Base-by-base conservation (phyloP, 2,888 invertebrate genomes). In the Liopterus haemorrhoidalis region DNA sequence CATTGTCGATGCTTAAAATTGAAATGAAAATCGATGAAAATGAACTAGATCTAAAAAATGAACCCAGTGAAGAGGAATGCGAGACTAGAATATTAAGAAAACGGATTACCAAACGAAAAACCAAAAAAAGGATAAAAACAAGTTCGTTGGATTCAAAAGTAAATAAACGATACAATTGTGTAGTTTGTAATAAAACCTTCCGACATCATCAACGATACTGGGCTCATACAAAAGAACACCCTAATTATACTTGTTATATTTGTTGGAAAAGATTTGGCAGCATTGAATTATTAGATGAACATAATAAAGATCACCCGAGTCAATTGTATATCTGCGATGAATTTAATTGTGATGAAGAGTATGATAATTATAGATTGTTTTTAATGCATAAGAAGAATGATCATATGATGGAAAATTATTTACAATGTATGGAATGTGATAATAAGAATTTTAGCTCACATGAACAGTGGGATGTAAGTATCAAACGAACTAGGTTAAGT, bases 391-490 rank as follows among this genome's bases (percentile, higher is more conserved):
- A 30, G 12, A 40, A 30, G 18, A 28, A 40, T 30, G 40, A 30
- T 19, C 40, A 40, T 30, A 11, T 22, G 30, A 28, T 40, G 3
- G 19, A 22, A 14, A 30, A 40, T 20, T 40, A 19, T 40, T 40
- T 40, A 28, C 28, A 40, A 12, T 40, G 40, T 11, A 30, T 24
- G 12, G 15, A 40, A 21, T 40, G 40, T 20, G 40, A 40, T 12
- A n/a, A n/a, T n/a, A 30, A 40, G 9, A 12, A 16, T 12, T 40
- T 40, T 40, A n/a, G 15, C 19, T 18, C 28, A 9, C 40, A 40
- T 12, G 31, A 27, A 27, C 21, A 30, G 9, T 40, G 28, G 31
- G 40, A 40, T 19, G 40, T 40, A 40, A 40, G 40, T 40, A n/a
- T n/a, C n/a, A n/a, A n/a, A n/a, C n/a, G n/a, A n/a, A n/a, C n/a